Base-by-base conservation (phyloP, 2,888 invertebrate species). In the Cephonodes hylas region DNA sequence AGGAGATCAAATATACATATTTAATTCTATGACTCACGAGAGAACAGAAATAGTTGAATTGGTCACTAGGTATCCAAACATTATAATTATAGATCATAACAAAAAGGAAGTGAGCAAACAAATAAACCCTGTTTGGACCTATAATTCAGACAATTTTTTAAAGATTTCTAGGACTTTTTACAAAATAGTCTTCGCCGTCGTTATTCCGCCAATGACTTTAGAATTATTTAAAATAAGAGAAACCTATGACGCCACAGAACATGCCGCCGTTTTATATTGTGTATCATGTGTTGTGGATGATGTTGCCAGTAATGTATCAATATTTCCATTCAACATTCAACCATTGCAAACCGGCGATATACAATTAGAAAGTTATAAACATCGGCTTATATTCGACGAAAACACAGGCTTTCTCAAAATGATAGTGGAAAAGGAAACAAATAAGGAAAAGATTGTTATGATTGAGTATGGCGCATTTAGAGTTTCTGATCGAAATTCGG, bases 401-500 rank as follows among this genome's bases (percentile, higher is more conserved):
- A 93, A 94, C 68, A 95, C 95, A 0, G 97, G 98, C 0, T 96
- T 97, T 70, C 89, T 98, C 70, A 95, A 95, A 64, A 95, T 95
- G 80, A 96, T 96, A 59, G 94, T 96, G 73, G 95, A 95, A 57
- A 94, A 91, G 74, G 80, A 81, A 64, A 85, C 85, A 42, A 83
- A 83, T 64, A 76, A 64, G 8, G 81, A 83, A 68, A 88, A 85
- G 69, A 65, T 66, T 15, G 67, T 91, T 20, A 60, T 77, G 2
- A 69, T 97, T 23, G 95, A 96, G 71, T 98, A 97, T 78, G 95
- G 96, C 0, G 97, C 97, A 0, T 99, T 99, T 81, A 94, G 95
- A 60, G 97, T 97, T 63, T 96, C 97, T 0, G 96, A 96, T 81
- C 95, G 96, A 75, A 96, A 97, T 83, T 97, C 98, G 13, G 99